Conservation (phyloP, 2,888 invertebrate genomes). For the Pterobdella sp. region DNA sequence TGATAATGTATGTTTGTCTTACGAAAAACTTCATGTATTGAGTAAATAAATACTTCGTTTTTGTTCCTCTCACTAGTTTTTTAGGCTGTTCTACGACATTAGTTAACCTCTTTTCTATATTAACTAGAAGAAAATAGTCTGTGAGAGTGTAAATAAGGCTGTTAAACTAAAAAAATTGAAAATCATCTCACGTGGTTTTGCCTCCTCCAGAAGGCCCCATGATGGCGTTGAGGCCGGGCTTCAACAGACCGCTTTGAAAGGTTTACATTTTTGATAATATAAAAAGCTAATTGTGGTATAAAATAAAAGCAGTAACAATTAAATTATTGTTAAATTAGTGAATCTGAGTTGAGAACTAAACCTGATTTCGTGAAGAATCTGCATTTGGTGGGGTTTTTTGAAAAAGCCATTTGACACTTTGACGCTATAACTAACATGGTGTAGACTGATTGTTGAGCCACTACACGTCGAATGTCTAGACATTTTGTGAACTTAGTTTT, state of each 20-base stretch:
- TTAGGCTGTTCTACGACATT: too few relatives aligned
- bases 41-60: too few relatives aligned
- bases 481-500: too few relatives aligned
- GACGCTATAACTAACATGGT: neutral
- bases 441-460: neutral
- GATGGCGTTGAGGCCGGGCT: constrained; percentile 14
- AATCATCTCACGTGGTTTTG: constrained; percentile 5
- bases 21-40: too few relatives aligned
- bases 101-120: too few relatives aligned
- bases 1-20: too few relatives aligned
- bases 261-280: neutral
- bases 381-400: neutral
- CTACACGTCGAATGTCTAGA: too few relatives aligned
- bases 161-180: neutral
- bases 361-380: constrained; percentile 8
- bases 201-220: constrained; percentile 10
- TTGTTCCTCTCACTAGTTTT: too few relatives aligned
- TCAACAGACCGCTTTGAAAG: constrained; percentile 5
- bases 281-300: neutral
- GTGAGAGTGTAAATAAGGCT: too few relatives aligned
- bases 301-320: neutral
- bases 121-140: too few relatives aligned
- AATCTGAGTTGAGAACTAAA: neutral
- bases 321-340: neutral
- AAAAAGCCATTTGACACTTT: neutral